Evolutionary conservation across 2,113 vertebrate species (phyloP).

Genomic region (Sapayoa aenigma): DNA sequence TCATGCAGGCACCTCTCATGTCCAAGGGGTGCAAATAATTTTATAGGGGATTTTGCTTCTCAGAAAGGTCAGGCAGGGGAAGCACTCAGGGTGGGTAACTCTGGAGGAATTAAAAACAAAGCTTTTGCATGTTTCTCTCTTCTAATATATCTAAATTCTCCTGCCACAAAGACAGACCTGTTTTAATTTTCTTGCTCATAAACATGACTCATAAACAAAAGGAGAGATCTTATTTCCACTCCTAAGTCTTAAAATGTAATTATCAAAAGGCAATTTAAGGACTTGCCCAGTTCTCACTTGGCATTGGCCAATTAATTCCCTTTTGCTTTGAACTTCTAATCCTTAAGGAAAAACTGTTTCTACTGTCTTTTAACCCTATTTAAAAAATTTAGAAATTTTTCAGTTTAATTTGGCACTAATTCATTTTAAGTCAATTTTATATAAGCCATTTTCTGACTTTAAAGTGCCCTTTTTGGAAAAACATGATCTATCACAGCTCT

Average conservation of each 20-base stretch:
- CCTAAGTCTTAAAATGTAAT: neutral
- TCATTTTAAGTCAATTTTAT: neutral
- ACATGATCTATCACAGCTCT: neutral
- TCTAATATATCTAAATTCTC: neutral
- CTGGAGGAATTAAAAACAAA: neutral
- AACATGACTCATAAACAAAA: neutral
- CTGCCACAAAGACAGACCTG: neutral
- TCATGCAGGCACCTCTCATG: neutral
- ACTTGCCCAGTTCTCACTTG: neutral
- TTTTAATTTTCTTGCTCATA: neutral
- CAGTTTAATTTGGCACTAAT: neutral
- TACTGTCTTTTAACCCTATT: neutral
- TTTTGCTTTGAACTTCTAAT: neutral
- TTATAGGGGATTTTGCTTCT: neutral
- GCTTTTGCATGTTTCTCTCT: neutral
- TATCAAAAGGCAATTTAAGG: neutral
- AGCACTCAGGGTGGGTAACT: rapidly evolving
- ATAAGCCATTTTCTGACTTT: neutral
- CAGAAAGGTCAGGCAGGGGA: neutral
- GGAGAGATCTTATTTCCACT: neutral
- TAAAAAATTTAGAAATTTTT: neutral
- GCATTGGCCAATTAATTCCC: neutral
- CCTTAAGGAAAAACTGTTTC: neutral
- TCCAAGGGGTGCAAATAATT: neutral
- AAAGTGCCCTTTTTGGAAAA: neutral